A percentile compares a stretch with the other conserved stretches of the same genome.
Evolutionary conservation across 2,113 vertebrate genomes (phyloP).

Genomic region (Tachycineta bicolor): DNA sequence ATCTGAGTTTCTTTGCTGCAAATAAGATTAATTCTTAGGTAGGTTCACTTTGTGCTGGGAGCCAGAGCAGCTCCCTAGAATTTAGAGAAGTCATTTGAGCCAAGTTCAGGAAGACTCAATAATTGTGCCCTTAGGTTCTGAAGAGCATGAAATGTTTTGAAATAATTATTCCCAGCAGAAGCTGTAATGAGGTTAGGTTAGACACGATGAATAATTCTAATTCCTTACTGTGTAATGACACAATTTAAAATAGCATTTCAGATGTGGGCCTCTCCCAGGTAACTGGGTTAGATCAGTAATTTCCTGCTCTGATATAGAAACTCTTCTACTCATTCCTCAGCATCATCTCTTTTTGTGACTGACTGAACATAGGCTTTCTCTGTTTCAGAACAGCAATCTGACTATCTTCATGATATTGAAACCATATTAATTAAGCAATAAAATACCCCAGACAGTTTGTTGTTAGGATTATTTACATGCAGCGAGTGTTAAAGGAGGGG

Average conservation of each 20-base stretch:
- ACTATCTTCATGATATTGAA: slow-evolving; percentile 48
- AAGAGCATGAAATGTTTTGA: slow-evolving; percentile 4
- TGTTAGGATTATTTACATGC: slow-evolving; percentile 60
- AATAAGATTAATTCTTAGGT: background rate
- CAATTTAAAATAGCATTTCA: slow-evolving; percentile 43
- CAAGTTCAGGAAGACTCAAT: background rate
- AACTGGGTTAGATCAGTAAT: slow-evolving; percentile 29
- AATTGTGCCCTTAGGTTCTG: slow-evolving; percentile 19
- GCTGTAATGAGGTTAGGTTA: slow-evolving; percentile 50
- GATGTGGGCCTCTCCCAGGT: background rate
- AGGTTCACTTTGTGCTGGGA: background rate
- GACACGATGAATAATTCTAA: slow-evolving; percentile 34
- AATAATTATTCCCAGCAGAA: slow-evolving; percentile 9
- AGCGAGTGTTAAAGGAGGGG: background rate
- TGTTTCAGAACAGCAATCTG: background rate
- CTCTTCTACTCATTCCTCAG: background rate
- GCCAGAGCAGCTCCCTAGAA: background rate
- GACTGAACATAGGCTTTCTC: background rate
- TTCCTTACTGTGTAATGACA: slow-evolving; percentile 49
- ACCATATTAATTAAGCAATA: slow-evolving; percentile 67
- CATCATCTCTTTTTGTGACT: background rate
- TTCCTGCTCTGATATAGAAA: background rate
- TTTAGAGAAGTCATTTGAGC: background rate
- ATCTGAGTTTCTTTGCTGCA: background rate
- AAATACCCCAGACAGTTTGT: slow-evolving; percentile 58